Conservation (phyloP, 2,113 vertebrate genomes). For the Microcebus griseorufus region DNA sequence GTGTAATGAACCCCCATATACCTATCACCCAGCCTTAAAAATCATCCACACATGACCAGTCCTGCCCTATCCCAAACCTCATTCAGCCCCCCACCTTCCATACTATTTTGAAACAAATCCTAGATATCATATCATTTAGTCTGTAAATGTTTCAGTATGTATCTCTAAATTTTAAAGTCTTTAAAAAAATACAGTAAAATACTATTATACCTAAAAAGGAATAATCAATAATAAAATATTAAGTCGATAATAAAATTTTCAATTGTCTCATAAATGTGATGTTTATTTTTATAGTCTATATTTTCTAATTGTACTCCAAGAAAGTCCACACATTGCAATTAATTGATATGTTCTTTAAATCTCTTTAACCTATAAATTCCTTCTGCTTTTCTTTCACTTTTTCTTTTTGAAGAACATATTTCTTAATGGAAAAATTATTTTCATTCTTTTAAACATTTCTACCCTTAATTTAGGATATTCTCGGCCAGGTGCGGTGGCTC, state of each 20-base stretch:
- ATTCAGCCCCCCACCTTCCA: background rate
- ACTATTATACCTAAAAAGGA: background rate
- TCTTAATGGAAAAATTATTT: conserved; percentile 5
- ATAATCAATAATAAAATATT: background rate
- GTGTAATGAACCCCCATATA: background rate
- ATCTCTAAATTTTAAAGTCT: background rate
- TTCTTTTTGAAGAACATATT: background rate
- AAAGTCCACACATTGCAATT: background rate
- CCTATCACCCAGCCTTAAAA: background rate
- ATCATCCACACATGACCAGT: background rate
- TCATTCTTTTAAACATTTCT: background rate
- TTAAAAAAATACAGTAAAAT: background rate
- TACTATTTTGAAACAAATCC: background rate
- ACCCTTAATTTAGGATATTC: background rate
- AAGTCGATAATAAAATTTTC: background rate
- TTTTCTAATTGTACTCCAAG: background rate
- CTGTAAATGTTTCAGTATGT: background rate
- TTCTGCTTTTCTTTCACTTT: background rate
- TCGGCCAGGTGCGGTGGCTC: background rate
- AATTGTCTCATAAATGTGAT: background rate
- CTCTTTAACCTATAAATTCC: background rate
- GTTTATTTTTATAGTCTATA: background rate
- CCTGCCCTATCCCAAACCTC: background rate
- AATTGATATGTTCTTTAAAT: background rate
- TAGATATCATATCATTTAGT: background rate